These are phyloP conservation scores for Sphaerodactylus townsendi DNA, from an alignment of 2,113 vertebrate genomes.

Conservation along the genomic window DNA sequence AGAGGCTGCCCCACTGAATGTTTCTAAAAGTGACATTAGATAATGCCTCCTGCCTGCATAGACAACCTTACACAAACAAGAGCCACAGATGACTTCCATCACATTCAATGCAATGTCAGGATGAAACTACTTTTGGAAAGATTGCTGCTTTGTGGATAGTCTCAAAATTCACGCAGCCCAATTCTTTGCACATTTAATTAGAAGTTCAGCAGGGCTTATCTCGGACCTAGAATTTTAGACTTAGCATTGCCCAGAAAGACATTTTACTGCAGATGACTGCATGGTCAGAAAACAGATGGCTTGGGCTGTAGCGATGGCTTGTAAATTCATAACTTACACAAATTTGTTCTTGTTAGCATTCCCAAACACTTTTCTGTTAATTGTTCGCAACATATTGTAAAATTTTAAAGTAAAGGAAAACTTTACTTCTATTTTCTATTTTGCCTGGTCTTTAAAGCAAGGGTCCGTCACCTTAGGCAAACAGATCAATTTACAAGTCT, in stretches of 20 bases:
- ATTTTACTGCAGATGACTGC: conserved; percentile 26
- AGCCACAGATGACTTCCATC: conserved; percentile 64
- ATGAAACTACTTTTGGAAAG: conserved; percentile 48
- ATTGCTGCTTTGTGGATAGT: conserved; percentile 45
- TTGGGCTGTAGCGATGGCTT: conserved; percentile 10
- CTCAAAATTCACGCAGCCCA: conserved; percentile 8
- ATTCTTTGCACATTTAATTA: background rate
- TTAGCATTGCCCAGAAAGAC: background rate
- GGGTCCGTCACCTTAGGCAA: too few relatives aligned
- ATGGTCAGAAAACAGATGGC: conserved; percentile 36
- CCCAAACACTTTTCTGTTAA: background rate
- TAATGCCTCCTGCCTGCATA: conserved; percentile 66
- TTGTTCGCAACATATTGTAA: too few relatives aligned
- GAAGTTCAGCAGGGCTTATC: background rate
- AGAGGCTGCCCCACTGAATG: conserved; percentile 56
- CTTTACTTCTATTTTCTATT: too few relatives aligned
- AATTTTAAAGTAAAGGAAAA: too few relatives aligned
- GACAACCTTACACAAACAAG: conserved; percentile 69
- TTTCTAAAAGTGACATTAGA: conserved; percentile 71
- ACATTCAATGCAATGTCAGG: conserved; percentile 52
- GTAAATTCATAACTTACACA: conserved; percentile 3
- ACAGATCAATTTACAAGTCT: too few relatives aligned
- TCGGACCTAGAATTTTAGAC: background rate
- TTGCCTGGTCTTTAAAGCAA: too few relatives aligned
- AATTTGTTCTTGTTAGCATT: conserved; percentile 25